Evolutionary conservation across 2,888 invertebrate genomes (phyloP).

Genomic region (Dilophus febrilis): DNA sequence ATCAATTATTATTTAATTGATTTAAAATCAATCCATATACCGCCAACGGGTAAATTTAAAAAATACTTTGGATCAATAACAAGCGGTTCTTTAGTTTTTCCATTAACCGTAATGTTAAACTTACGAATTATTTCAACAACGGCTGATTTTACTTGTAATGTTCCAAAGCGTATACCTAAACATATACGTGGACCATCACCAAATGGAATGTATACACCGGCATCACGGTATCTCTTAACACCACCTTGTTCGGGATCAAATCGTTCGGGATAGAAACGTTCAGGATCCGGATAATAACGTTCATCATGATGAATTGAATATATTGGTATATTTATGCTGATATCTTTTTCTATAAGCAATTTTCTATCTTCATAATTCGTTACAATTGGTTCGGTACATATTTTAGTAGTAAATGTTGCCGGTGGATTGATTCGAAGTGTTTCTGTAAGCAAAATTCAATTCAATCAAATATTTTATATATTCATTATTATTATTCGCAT

Average conservation of each 20-base stretch:
- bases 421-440: conserved; percentile 1
- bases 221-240: conserved; percentile 4
- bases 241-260: conserved; percentile 5
- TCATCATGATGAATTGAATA: conserved; percentile 3
- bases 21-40: conserved; percentile 20
- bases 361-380: conserved; percentile 6
- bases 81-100: conserved; percentile 21
- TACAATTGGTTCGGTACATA: neutral
- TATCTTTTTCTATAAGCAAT: conserved; percentile 1
- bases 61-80: conserved; percentile 17
- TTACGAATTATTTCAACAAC: conserved; percentile 21
- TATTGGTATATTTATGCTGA: conserved; percentile 2
- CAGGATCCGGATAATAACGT: conserved; percentile 3
- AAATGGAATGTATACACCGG: conserved; percentile 3
- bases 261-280: conserved; percentile 6
- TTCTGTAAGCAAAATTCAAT: neutral
- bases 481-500: neutral
- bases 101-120: conserved; percentile 21
- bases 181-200: conserved; percentile 24
- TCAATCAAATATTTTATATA: too few relatives aligned
- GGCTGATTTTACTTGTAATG: conserved; percentile 23
- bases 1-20: neutral
- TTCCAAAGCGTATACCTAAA: conserved; percentile 26
- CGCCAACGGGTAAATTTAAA: conserved; percentile 17
- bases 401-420: neutral